Percentiles rank a stretch among this genome's conserved stretches.
phyloP scores from a whole-genome alignment of 30 jellyfish, hydroid and myxozoan genomes.

The Turritopsis dohrnii region DNA sequence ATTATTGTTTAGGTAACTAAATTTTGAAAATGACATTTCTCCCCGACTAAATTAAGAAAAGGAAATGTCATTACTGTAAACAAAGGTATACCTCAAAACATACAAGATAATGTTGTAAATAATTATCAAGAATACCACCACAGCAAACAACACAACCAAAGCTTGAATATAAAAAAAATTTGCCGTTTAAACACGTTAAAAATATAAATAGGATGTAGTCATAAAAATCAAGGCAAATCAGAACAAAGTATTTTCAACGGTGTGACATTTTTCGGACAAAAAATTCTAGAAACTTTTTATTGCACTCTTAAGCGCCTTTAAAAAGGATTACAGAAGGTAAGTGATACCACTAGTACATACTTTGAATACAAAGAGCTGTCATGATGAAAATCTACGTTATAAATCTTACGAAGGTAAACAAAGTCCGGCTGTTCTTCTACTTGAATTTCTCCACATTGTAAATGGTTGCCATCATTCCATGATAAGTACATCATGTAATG shows the following conservation, averaged over 20 bases:
- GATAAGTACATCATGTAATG: constrained; percentile 24
- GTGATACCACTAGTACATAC: not conserved
- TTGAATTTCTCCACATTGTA: not conserved
- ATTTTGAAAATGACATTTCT: too few relatives aligned
- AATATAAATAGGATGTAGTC: not conserved
- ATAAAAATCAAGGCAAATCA: not conserved
- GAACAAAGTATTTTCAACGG: not conserved
- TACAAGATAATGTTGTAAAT: not conserved
- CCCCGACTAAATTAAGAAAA: too few relatives aligned
- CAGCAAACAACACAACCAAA: constrained; percentile 28
- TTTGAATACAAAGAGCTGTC: too few relatives aligned
- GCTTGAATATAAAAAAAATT: not conserved
- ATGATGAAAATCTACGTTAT: not conserved
- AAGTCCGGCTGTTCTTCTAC: constrained; percentile 18
- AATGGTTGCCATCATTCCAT: not conserved
- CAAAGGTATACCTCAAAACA: constrained; percentile 11
- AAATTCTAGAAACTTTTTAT: not conserved
- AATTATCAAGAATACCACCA: not conserved
- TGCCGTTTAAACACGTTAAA: not conserved
- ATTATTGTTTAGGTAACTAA: too few relatives aligned
- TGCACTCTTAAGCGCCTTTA: not conserved
- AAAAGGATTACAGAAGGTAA: not conserved
- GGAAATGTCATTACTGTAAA: not conserved
- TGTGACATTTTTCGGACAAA: not conserved
- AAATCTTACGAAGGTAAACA: constrained; percentile 28